Evolutionary conservation across 1,140 invertebrate species (phyloP).

Genomic region (Drosophila triauraria): DNA sequence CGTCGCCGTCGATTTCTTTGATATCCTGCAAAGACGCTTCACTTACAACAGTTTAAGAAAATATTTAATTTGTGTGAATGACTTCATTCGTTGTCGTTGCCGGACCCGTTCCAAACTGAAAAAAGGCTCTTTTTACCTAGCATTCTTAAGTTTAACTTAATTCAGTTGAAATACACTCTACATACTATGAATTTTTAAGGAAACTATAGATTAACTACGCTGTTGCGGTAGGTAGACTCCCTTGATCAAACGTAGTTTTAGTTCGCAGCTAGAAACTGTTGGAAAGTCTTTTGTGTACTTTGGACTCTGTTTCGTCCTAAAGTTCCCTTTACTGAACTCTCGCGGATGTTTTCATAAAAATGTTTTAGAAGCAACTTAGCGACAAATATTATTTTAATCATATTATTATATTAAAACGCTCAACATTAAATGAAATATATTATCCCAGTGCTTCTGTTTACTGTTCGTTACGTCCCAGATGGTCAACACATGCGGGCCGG

Average conservation of each 20-base stretch:
- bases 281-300: no score
- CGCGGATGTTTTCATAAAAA: no score
- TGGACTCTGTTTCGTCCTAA: no score
- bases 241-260: no score
- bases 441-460: background rate
- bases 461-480: slow-evolving; percentile 31
- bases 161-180: background rate
- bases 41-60: slow-evolving; percentile 59
- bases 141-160: no score
- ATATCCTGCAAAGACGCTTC: slow-evolving; percentile 35
- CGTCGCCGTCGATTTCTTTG: no score
- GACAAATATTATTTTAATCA: background rate
- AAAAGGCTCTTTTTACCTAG: background rate
- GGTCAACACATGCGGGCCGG: slow-evolving; percentile 20
- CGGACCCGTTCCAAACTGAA: slow-evolving; percentile 2
- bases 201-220: no score
- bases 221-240: no score
- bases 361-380: no score
- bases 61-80: slow-evolving; percentile 80
- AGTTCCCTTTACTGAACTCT: no score
- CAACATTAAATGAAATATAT: background rate
- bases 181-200: background rate
- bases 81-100: slow-evolving; percentile 56
- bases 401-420: no score
- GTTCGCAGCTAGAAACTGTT: no score